These are phyloP conservation scores for Hartigia nigra DNA, from an alignment of 2,888 invertebrate genomes.

Conservation along the genomic window DNA sequence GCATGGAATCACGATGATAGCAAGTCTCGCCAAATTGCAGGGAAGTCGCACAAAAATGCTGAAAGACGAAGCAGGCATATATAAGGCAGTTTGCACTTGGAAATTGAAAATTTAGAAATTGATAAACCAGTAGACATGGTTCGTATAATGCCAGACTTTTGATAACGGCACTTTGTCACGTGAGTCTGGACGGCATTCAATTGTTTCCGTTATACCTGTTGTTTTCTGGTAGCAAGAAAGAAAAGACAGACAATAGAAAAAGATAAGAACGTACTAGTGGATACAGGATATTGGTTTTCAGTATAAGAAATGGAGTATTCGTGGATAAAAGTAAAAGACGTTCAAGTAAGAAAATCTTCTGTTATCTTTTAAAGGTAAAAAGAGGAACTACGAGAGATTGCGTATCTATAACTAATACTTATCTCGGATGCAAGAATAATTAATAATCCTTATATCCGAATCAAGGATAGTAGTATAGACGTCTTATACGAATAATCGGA, in stretches of 20 bases:
- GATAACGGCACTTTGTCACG: not conserved
- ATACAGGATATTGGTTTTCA: not conserved
- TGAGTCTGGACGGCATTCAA: not conserved
- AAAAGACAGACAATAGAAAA: not conserved
- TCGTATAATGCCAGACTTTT: not conserved
- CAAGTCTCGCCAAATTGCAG: constrained; percentile 32
- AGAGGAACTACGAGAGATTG: not conserved
- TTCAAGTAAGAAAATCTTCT: not conserved
- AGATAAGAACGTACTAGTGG: not conserved
- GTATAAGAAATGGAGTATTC: not conserved
- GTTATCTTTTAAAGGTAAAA: not conserved
- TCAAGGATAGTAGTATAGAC: not conserved
- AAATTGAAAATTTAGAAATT: not conserved
- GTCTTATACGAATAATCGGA: not conserved
- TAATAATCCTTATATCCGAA: not conserved
- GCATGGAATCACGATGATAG: constrained; percentile 31
- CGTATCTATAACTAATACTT: not conserved
- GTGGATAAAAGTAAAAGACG: not conserved
- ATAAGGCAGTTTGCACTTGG: not conserved
- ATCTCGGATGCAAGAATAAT: not conserved
- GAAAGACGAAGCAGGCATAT: not conserved
- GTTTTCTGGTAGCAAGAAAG: not conserved
- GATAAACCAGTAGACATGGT: not conserved
- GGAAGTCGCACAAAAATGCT: not conserved
- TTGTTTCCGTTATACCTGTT: not conserved